A percentile compares a stretch with the other conserved stretches of the same genome.
Evolutionary conservation across 2,113 vertebrate species (phyloP).

Genomic region (Accipiter virgatus): DNA sequence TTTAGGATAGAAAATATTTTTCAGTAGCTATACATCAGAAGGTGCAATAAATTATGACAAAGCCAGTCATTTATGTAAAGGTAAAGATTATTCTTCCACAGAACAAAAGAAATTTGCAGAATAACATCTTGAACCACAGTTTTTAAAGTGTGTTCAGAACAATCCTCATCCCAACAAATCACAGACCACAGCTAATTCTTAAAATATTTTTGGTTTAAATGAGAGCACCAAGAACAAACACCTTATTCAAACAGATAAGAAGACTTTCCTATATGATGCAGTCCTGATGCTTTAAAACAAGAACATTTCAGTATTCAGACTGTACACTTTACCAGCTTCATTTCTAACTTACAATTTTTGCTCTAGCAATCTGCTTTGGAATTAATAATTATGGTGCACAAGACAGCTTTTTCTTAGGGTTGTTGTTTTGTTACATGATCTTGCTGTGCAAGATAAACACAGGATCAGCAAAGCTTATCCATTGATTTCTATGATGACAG

Average conservation of each 20-base stretch:
- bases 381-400: background rate
- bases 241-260: background rate
- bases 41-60: background rate
- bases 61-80: background rate
- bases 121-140: background rate
- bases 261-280: background rate
- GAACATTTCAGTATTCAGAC: background rate
- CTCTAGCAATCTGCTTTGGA: background rate
- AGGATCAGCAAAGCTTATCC: background rate
- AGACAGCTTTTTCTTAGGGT: background rate
- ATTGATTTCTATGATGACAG: background rate
- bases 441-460: background rate
- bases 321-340: background rate
- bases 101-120: background rate
- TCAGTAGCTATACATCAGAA: background rate
- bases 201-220: background rate
- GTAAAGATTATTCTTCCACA: background rate
- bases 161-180: background rate
- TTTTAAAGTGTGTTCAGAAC: background rate
- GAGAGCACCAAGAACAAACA: background rate
- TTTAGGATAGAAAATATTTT: slow-evolving; percentile 9
- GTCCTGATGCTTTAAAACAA: background rate
- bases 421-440: background rate
- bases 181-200: background rate
- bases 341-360: background rate